Evolutionary conservation across 2,113 vertebrate genomes (phyloP).

Genomic region (Gadus macrocephalus): DNA sequence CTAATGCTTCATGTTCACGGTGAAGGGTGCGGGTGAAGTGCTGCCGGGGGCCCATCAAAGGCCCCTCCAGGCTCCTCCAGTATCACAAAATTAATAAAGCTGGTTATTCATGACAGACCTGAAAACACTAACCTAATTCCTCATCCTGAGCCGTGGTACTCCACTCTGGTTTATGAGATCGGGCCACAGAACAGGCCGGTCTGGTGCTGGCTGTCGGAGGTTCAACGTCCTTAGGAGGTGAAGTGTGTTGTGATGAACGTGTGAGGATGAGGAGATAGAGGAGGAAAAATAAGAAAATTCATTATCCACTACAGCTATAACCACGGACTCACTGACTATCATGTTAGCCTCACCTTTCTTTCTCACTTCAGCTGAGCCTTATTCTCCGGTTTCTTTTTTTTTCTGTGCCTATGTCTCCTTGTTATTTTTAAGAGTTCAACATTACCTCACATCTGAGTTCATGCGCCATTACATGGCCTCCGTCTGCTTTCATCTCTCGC

Average conservation of each 20-base stretch:
- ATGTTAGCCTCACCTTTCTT: neutral
- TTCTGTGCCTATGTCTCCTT: neutral
- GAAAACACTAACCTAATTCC: neutral
- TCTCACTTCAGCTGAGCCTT: neutral
- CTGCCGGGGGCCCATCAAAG: no score
- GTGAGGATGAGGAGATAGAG: no score
- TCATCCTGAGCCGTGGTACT: neutral
- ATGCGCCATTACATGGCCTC: neutral
- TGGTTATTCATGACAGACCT: neutral
- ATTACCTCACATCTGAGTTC: conserved; percentile 22
- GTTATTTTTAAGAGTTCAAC: neutral
- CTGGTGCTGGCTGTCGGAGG: neutral
- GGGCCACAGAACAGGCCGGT: neutral
- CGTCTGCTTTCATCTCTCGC: conserved; percentile 24
- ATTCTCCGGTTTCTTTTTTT: neutral
- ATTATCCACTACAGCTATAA: no score
- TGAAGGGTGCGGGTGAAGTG: no score
- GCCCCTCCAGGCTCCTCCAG: no score
- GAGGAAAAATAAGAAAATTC: neutral
- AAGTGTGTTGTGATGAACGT: no score
- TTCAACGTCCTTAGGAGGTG: neutral
- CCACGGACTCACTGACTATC: no score
- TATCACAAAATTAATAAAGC: no score
- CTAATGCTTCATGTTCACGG: no score
- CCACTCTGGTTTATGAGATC: neutral